A percentile compares a stretch with the other conserved stretches of the same genome.
These are phyloP conservation scores for Bucorvus abyssinicus DNA, from an alignment of 2,797 vertebrate genomes.

Conservation along the genomic window DNA sequence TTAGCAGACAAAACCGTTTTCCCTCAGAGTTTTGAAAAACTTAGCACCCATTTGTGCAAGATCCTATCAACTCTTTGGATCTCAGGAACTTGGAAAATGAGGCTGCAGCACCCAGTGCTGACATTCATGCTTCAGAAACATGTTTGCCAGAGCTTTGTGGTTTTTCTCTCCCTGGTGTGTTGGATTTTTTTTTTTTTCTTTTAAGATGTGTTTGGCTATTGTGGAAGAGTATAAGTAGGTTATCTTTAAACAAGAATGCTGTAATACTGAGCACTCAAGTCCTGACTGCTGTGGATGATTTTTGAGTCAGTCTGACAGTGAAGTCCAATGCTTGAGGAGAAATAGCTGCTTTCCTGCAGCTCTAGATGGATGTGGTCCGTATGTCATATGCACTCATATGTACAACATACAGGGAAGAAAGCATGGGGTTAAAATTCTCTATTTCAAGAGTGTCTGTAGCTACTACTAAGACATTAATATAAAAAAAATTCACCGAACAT, in stretches of 20 bases:
- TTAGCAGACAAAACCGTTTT: neutral
- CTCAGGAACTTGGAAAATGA: neutral
- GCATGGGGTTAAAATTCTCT: neutral
- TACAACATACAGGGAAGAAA: neutral
- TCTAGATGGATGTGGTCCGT: neutral
- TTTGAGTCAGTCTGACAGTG: neutral
- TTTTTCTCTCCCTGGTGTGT: neutral
- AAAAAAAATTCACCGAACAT: neutral
- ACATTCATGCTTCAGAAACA: neutral
- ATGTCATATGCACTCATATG: neutral
- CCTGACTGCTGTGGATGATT: neutral
- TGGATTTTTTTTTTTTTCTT: neutral
- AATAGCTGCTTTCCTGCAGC: neutral
- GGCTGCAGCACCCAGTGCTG: neutral
- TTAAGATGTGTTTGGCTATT: neutral
- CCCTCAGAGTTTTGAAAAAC: neutral
- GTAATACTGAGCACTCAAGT: neutral
- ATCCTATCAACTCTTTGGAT: neutral
- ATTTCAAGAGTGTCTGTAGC: neutral
- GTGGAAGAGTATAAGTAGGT: neutral
- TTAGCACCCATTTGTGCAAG: neutral
- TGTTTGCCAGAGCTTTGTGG: neutral
- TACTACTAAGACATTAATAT: neutral
- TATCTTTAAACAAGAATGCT: neutral
- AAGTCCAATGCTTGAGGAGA: neutral